Base-by-base conservation (phyloP, 2,113 vertebrate genomes). In the Bucco capensis region DNA sequence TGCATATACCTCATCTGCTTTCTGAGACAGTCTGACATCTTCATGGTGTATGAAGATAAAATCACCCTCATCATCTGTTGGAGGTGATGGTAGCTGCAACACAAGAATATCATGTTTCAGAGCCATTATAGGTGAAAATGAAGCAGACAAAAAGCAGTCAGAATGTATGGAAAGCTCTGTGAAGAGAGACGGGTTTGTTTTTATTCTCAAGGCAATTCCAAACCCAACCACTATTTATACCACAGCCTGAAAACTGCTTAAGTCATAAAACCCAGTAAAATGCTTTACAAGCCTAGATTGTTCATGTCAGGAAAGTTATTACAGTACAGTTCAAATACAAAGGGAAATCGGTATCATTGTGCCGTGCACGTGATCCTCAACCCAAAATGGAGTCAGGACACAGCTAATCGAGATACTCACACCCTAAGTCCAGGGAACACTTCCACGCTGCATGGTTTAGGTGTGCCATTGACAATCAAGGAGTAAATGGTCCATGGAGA, bases 31-130 rank as follows among this genome's bases (percentile, higher is more conserved):
- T 75, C 98, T 97, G 56, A 99, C 96, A 28, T 99, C 99, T 30
- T 98, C 98, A 73, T 99, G 99, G 94, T 99, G 98, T 69, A 99
- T 98, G 88, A 99, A 96, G 93, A 99, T 98, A 96, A 99, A 99
- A 93, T 98, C 99, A 35, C 96, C 93, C 8, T 99, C 99, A 1
- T 99, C 99, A 73, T 99, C 99, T 47, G 98, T 98, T 70, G 98
- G 98, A 37, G 98, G 98, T 69, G 99, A 99, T 51, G 99, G 98
- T 50, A 99, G 96, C 99, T 99, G 85, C 70, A 93, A 94, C 81
- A 75, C 33, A 96, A 77, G 57, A 93, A 54, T 66, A 90, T 4
- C 54, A 49, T 18, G 58, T 44, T 65, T 92, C 86, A 93, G 83
- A 94, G 86, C 64, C 53, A 56, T 62, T 69, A 47, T 0, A 83